Evolutionary conservation across 2,113 vertebrate genomes (phyloP), one percentile per base, ranked within the genome.

Genomic region (Scophthalmus maximus): DNA sequence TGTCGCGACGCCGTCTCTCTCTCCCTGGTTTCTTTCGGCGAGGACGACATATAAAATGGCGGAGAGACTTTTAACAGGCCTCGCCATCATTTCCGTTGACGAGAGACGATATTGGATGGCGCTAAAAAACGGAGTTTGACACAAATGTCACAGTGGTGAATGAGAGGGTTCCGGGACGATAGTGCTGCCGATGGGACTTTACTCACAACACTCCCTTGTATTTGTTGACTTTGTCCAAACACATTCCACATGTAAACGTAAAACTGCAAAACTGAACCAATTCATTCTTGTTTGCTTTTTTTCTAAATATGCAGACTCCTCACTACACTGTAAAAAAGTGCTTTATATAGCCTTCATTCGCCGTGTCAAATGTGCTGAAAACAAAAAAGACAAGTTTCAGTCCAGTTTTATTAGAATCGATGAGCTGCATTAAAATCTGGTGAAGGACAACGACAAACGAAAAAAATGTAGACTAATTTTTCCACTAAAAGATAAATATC

Each of bases 111-210:
- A n/a, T n/a, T n/a, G n/a, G n/a, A n/a, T n/a, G n/a, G n/a, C n/a
- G n/a, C n/a, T n/a, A n/a, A n/a, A n/a, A n/a, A n/a, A n/a, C n/a
- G n/a, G n/a, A 61, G 59, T 66, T 76, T 9, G 50, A 65, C 64
- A 74, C 58, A 79, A 69, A 81, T 80, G 67, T 68, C 70, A 65
- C 0, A 1, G 44, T 75, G 82, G 85, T 78, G 80, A 81, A 76
- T 40, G 70, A 76, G 27, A 26, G 36, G 73, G 62, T 46, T 64
- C 8, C 6, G 56, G 32, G 65, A 76, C 30, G 62, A 72, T 18
- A 26, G 25, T 2, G 7, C 40, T 2, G 78, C 34, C 75, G 81
- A 78, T 80, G 66, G 50, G 59, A 17, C 5, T 30, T 20, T 27
- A 22, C 15, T 27, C 40, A 51, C 38, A 14, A 26, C 50, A 34